phyloP scores from a whole-genome alignment of 2,113 vertebrate species.

The Hiodon alosoides region DNA sequence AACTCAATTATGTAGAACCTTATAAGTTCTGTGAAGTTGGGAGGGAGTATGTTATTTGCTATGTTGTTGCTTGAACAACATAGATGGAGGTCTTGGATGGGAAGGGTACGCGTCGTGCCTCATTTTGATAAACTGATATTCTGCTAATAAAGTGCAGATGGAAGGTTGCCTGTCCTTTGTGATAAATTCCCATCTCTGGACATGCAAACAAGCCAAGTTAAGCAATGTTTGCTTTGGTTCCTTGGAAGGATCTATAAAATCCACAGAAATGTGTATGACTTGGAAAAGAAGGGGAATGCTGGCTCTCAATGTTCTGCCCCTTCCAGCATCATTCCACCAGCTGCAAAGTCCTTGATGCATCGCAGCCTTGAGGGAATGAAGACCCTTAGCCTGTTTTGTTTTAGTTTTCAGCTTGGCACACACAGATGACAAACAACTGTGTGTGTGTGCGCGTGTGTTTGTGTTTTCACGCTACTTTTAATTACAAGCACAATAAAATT shows the following conservation, averaged over 20 bases:
- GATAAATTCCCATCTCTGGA: constrained; percentile 20
- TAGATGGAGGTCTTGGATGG: neutral
- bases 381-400: too few relatives aligned
- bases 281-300: neutral
- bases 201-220: constrained; percentile 30
- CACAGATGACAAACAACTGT: too few relatives aligned
- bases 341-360: neutral
- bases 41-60: neutral
- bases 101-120: neutral
- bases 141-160: constrained; percentile 1
- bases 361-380: too few relatives aligned
- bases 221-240: neutral
- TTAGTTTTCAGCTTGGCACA: too few relatives aligned
- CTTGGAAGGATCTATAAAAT: neutral
- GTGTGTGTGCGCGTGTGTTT: too few relatives aligned
- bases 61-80: neutral
- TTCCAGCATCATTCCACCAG: too few relatives aligned
- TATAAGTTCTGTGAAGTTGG: too few relatives aligned
- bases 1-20: too few relatives aligned
- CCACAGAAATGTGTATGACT: neutral
- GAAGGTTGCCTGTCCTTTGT: neutral
- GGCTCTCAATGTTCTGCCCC: neutral
- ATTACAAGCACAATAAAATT: too few relatives aligned
- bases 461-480: too few relatives aligned
- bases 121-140: neutral